Evolutionary conservation across 2,113 vertebrate species (phyloP).

Genomic region (Nycticryphes semicollaris): DNA sequence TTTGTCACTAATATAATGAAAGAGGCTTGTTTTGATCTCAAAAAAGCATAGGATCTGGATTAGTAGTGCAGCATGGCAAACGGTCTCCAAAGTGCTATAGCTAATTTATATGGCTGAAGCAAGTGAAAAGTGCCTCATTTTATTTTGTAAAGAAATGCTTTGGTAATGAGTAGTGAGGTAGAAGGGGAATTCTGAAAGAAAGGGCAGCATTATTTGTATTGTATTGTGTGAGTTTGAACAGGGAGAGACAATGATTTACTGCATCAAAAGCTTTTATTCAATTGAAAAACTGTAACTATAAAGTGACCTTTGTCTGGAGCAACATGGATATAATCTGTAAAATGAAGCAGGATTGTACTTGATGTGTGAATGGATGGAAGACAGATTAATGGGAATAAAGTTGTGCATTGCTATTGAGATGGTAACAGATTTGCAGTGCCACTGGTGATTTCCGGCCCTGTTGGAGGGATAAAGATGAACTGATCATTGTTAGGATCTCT

Average conservation of each 20-base stretch:
- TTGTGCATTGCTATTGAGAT: conserved; percentile 73
- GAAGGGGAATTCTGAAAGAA: conserved; percentile 57
- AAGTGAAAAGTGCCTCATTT: conserved; percentile 43
- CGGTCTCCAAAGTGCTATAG: neutral
- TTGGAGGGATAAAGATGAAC: conserved; percentile 67
- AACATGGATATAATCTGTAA: conserved; percentile 70
- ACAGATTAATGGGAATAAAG: conserved; percentile 74
- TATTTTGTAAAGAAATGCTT: conserved; percentile 52
- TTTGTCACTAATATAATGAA: neutral
- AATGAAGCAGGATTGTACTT: conserved; percentile 68
- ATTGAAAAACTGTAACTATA: conserved; percentile 58
- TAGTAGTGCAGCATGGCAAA: neutral
- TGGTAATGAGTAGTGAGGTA: conserved; percentile 19
- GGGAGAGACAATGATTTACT: conserved; percentile 58
- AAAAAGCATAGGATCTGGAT: neutral
- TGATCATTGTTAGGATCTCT: conserved; percentile 68
- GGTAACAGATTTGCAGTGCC: conserved; percentile 68
- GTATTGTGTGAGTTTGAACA: conserved; percentile 49
- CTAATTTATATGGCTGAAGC: conserved; percentile 33
- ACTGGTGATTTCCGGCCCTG: conserved; percentile 52
- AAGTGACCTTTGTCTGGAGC: conserved; percentile 74
- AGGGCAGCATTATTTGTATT: conserved; percentile 64
- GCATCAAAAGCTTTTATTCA: conserved; percentile 68
- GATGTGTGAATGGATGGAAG: conserved; percentile 71
- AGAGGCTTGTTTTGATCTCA: neutral